These are phyloP conservation scores for Agrotis ipsilon DNA, from an alignment of 2,888 invertebrate genomes.

Conservation along the genomic window DNA sequence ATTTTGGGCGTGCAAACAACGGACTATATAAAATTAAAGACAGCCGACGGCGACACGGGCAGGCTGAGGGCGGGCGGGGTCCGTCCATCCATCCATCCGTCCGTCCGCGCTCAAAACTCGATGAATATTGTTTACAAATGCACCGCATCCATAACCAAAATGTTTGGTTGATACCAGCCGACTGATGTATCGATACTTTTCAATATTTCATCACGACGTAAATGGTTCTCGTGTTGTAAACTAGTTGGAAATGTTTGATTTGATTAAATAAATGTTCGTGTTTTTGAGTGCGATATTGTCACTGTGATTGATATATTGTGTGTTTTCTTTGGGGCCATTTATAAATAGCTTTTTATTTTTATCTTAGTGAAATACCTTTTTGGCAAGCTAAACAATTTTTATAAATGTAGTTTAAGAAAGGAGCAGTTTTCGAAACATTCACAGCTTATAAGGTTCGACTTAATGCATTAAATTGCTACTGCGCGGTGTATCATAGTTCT, in stretches of 20 bases:
- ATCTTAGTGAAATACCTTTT: background rate
- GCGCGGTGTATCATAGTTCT: constrained; percentile 1
- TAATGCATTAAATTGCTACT: background rate
- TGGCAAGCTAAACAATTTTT: background rate
- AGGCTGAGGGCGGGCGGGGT: constrained; percentile 26
- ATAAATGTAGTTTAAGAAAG: background rate
- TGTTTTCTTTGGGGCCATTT: constrained; percentile 3
- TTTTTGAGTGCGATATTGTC: constrained; percentile 43
- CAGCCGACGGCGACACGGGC: constrained; percentile 72
- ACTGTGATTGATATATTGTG: constrained; percentile 21
- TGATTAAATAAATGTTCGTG: constrained; percentile 48
- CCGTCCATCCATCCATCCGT: constrained; percentile 65
- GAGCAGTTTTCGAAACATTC: background rate
- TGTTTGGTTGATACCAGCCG: constrained; percentile 77
- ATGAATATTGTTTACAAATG: constrained; percentile 85
- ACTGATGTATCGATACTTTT: constrained; percentile 69
- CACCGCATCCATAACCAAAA: constrained; percentile 81
- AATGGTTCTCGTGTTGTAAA: constrained; percentile 54
- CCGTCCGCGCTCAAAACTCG: constrained; percentile 67
- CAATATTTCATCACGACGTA: constrained; percentile 62
- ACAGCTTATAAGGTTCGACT: background rate
- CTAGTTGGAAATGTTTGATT: constrained; percentile 53
- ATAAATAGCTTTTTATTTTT: background rate
- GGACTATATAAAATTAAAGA: constrained; percentile 83
- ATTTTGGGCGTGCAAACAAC: constrained; percentile 75